Conservation (phyloP, 2,888 invertebrate species). For the Mayetiola destructor region DNA sequence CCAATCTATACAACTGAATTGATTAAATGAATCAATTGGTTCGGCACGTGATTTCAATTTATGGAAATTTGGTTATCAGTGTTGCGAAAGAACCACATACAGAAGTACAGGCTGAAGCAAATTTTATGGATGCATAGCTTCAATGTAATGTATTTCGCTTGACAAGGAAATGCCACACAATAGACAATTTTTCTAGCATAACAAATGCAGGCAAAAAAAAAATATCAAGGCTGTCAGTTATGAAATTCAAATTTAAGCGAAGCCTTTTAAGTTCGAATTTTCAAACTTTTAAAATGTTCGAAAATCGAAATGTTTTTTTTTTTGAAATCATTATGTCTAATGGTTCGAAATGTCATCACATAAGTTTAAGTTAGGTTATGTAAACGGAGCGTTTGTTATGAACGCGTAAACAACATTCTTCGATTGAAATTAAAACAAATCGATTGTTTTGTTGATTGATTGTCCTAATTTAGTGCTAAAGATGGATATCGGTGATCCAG, state of each 20-base stretch:
- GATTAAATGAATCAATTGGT: no score
- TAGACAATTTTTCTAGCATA: not conserved
- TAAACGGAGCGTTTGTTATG: slow-evolving; percentile 1
- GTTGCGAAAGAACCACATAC: no score
- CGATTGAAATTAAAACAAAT: not conserved
- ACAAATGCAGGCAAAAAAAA: not conserved
- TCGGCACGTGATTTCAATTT: no score
- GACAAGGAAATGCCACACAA: not conserved
- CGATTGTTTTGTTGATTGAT: not conserved
- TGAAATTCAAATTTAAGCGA: not conserved
- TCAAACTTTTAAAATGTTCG: not conserved
- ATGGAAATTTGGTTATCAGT: no score
- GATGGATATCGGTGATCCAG: slow-evolving; percentile 41
- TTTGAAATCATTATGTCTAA: not conserved
- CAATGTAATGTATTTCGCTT: not conserved
- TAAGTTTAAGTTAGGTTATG: slow-evolving; percentile 7
- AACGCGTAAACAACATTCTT: not conserved
- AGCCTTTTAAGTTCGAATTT: not conserved
- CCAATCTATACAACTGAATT: no score
- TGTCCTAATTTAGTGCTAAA: slow-evolving; percentile 21
- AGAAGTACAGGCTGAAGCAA: not conserved
- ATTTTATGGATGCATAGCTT: not conserved
- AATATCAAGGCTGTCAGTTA: not conserved
- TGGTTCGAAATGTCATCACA: not conserved
- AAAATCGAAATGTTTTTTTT: not conserved